Percentiles rank a stretch among this genome's conserved stretches.
Evolutionary conservation across 2,113 vertebrate genomes (phyloP).

Genomic region (Perccottus glenii): DNA sequence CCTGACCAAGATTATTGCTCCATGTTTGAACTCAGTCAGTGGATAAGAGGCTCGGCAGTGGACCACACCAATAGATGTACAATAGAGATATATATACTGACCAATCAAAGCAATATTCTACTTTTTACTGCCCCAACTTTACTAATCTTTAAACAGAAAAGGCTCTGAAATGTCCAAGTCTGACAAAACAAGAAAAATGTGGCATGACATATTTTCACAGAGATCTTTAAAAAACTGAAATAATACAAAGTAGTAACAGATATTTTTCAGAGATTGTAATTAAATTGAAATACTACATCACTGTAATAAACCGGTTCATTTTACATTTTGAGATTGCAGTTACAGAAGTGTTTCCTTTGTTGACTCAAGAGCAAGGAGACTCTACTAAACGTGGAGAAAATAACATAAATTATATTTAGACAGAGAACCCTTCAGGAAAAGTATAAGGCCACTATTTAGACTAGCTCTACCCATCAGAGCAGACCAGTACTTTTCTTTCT

Average conservation of each 20-base stretch:
- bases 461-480: conserved; percentile 1
- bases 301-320: too few relatives aligned
- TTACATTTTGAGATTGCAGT: too few relatives aligned
- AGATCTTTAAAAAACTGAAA: too few relatives aligned
- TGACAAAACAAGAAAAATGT: too few relatives aligned
- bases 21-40: not conserved
- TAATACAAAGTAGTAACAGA: too few relatives aligned
- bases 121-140: too few relatives aligned
- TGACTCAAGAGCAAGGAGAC: conserved; percentile 12
- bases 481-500: conserved; percentile 2
- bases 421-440: conserved; percentile 17
- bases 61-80: not conserved
- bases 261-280: too few relatives aligned
- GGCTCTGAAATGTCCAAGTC: too few relatives aligned
- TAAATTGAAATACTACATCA: too few relatives aligned
- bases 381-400: conserved; percentile 18
- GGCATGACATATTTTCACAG: too few relatives aligned
- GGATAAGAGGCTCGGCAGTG: not conserved
- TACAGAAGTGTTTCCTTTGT: conserved; percentile 27
- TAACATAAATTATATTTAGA: conserved; percentile 19
- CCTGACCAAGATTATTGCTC: not conserved
- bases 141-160: too few relatives aligned
- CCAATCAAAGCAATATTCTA: too few relatives aligned
- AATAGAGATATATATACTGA: not conserved
- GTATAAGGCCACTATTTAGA: conserved; percentile 18